A percentile compares a stretch with the other conserved stretches of the same genome.
phyloP scores from a whole-genome alignment of 2,113 vertebrate genomes.

The Nymphicus hollandicus region DNA sequence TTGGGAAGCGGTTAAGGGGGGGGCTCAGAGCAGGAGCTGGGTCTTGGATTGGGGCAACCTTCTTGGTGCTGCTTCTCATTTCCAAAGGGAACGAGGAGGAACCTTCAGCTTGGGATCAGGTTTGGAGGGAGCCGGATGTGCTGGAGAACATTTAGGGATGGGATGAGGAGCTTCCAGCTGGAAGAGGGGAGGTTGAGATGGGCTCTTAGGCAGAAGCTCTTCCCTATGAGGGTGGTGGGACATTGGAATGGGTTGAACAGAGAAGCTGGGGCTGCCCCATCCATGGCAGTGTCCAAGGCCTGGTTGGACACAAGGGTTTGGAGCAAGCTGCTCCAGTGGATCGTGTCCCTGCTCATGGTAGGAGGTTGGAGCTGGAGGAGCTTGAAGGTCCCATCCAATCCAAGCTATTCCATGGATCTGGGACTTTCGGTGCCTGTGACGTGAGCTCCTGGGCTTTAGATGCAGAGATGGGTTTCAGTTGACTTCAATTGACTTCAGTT shows the following conservation, averaged over 20 bases:
- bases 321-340: neutral
- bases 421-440: neutral
- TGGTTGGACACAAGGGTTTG: neutral
- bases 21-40: too few relatives aligned
- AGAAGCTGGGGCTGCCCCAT: neutral
- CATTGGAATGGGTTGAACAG: too few relatives aligned
- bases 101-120: neutral
- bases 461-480: neutral
- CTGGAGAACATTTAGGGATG: neutral
- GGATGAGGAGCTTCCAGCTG: too few relatives aligned
- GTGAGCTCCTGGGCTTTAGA: neutral
- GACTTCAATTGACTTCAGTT: neutral
- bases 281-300: neutral
- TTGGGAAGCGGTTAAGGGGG: neutral
- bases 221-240: too few relatives aligned
- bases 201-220: too few relatives aligned
- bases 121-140: neutral
- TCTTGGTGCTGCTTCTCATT: neutral
- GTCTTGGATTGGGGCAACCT: neutral
- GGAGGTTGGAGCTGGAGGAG: neutral
- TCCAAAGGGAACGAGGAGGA: neutral
- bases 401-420: neutral
- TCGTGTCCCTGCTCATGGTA: too few relatives aligned
- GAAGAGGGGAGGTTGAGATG: too few relatives aligned
- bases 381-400: neutral